Percentiles rank a stretch among this genome's conserved stretches.
These are phyloP conservation scores for Cyphomyrmex costatus DNA, from an alignment of 1,140 invertebrate genomes.

Conservation along the genomic window DNA sequence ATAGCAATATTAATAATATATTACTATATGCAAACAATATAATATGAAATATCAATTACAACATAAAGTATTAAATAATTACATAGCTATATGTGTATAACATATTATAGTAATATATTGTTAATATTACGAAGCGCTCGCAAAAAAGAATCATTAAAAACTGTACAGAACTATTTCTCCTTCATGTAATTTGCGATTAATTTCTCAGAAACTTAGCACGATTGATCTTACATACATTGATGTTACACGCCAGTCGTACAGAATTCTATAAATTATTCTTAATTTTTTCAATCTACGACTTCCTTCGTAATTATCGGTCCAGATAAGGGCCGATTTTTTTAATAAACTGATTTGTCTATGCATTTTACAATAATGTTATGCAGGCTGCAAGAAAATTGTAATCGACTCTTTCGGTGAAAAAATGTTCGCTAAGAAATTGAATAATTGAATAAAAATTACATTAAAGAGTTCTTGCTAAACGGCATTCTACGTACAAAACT, in stretches of 20 bases:
- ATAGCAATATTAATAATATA: constrained; percentile 48
- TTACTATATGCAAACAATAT: constrained; percentile 45
- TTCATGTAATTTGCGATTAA: neutral
- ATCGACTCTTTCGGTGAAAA: neutral
- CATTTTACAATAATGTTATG: neutral
- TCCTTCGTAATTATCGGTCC: neutral
- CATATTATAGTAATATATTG: constrained; percentile 41
- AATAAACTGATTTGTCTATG: neutral
- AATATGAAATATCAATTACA: constrained; percentile 27
- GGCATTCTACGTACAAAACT: neutral
- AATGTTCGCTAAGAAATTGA: neutral
- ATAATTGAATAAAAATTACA: neutral
- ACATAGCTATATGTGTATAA: constrained; percentile 7
- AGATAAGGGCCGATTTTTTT: neutral
- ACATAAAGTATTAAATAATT: constrained; percentile 24
- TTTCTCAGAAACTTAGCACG: neutral
- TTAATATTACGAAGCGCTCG: constrained; percentile 29
- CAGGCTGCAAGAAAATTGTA: neutral
- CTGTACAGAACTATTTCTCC: neutral
- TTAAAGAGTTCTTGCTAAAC: neutral
- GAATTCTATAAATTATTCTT: neutral
- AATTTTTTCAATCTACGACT: neutral
- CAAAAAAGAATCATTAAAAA: neutral
- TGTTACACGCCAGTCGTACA: neutral
- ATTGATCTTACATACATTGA: neutral